Conservation (phyloP, 2,888 invertebrate species). For the Zygaena filipendulae region DNA sequence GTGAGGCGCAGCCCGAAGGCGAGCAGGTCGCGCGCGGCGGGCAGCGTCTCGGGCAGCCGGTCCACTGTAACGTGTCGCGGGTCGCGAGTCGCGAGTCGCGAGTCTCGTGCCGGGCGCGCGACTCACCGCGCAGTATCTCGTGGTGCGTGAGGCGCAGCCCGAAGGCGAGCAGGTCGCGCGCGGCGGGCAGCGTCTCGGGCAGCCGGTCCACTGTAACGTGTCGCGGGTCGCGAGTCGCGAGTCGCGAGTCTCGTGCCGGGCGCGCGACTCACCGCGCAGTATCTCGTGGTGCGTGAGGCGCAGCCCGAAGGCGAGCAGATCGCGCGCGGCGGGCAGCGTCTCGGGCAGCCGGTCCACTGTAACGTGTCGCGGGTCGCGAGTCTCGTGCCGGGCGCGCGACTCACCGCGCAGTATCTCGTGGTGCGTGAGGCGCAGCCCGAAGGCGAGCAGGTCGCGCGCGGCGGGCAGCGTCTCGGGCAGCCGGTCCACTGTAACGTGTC, state of each 20-base stretch:
- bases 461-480: slow-evolving; percentile 78
- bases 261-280: slow-evolving; percentile 60
- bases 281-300: slow-evolving; percentile 74
- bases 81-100: too few relatives aligned
- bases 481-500: slow-evolving; percentile 80
- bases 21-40: slow-evolving; percentile 78
- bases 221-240: too few relatives aligned
- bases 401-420: slow-evolving; percentile 70
- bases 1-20: slow-evolving; percentile 78
- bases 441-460: slow-evolving; percentile 77
- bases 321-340: slow-evolving; percentile 75
- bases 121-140: slow-evolving; percentile 67
- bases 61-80: slow-evolving; percentile 83
- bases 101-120: too few relatives aligned
- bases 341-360: slow-evolving; percentile 81
- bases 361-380: too few relatives aligned
- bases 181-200: slow-evolving; percentile 78
- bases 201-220: slow-evolving; percentile 81
- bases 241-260: too few relatives aligned
- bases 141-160: slow-evolving; percentile 76
- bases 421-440: slow-evolving; percentile 76
- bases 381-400: too few relatives aligned
- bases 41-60: slow-evolving; percentile 76
- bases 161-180: slow-evolving; percentile 76
- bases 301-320: slow-evolving; percentile 79